phyloP scores from a whole-genome alignment of 2,797 vertebrate genomes.

The Trichosurus vulpecula region DNA sequence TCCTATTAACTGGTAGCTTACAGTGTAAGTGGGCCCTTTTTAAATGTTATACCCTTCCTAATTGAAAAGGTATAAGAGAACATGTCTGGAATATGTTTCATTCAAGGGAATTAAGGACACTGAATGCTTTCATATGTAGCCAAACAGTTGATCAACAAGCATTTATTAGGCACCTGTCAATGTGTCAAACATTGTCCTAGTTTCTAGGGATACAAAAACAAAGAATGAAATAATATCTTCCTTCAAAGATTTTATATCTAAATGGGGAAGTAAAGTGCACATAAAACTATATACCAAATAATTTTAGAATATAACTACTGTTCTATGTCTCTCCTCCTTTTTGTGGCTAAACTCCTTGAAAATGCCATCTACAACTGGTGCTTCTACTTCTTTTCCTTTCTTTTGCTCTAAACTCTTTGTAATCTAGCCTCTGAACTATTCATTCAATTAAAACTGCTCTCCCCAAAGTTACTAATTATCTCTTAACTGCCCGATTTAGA shows the following conservation, averaged over 20 bases:
- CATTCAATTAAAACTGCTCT: no score
- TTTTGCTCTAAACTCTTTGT: no score
- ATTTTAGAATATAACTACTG: no score
- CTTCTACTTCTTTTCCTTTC: no score
- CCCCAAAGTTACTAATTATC: no score
- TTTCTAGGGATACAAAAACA: neutral
- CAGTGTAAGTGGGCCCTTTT: neutral
- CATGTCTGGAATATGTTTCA: neutral
- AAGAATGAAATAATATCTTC: neutral
- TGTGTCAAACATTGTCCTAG: neutral
- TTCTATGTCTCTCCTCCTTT: no score
- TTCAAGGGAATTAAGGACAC: neutral
- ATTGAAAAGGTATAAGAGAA: neutral
- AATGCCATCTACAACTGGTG: no score
- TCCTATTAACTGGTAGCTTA: neutral
- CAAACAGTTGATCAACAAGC: neutral
- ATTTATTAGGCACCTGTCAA: neutral
- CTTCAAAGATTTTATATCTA: neutral
- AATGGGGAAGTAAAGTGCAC: no score
- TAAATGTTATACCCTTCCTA: neutral
- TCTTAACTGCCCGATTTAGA: no score
- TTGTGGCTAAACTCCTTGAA: no score
- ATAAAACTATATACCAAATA: no score
- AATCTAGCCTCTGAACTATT: no score
- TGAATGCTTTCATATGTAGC: neutral